These are phyloP conservation scores for Lasioglossum zephyrum DNA, from an alignment of 2,888 invertebrate species.

Conservation along the genomic window DNA sequence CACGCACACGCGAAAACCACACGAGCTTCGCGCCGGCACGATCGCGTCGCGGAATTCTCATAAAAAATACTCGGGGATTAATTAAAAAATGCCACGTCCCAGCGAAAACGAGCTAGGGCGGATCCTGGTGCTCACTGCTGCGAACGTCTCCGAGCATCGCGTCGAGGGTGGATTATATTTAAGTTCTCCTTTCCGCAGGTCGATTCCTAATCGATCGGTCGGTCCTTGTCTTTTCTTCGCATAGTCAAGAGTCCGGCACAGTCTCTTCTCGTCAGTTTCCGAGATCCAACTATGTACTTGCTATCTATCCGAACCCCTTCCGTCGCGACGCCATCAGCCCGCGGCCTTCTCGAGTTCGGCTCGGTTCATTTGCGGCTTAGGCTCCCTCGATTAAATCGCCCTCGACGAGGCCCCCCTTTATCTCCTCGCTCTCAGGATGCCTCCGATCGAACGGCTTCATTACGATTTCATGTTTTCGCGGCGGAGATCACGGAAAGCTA, in stretches of 20 bases:
- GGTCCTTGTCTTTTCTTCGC: constrained; percentile 28
- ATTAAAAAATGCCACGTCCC: constrained; percentile 80
- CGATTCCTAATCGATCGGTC: constrained; percentile 66
- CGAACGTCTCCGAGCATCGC: not conserved
- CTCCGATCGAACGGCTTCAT: constrained; percentile 54
- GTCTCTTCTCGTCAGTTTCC: constrained; percentile 37
- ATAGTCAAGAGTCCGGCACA: not conserved
- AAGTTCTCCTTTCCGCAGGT: constrained; percentile 69
- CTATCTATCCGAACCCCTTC: constrained; percentile 34
- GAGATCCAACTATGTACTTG: constrained; percentile 42
- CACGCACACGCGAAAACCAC: constrained; percentile 5
- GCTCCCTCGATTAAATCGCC: constrained; percentile 55
- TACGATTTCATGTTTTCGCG: constrained; percentile 49
- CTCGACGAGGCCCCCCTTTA: constrained; percentile 12
- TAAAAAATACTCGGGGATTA: constrained; percentile 79
- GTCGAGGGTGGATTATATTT: constrained; percentile 60
- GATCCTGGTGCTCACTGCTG: not conserved
- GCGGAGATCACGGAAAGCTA: constrained; percentile 21
- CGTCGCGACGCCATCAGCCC: constrained; percentile 37
- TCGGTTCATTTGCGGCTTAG: constrained; percentile 63
- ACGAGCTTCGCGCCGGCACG: constrained; percentile 60
- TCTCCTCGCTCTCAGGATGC: constrained; percentile 19
- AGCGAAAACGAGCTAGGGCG: constrained; percentile 37
- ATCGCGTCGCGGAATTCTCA: constrained; percentile 76
- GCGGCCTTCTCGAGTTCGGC: constrained; percentile 42